These are phyloP conservation scores for Gastracanthus pulcherrimus DNA, from an alignment of 2,888 invertebrate species.

Conservation along the genomic window DNA sequence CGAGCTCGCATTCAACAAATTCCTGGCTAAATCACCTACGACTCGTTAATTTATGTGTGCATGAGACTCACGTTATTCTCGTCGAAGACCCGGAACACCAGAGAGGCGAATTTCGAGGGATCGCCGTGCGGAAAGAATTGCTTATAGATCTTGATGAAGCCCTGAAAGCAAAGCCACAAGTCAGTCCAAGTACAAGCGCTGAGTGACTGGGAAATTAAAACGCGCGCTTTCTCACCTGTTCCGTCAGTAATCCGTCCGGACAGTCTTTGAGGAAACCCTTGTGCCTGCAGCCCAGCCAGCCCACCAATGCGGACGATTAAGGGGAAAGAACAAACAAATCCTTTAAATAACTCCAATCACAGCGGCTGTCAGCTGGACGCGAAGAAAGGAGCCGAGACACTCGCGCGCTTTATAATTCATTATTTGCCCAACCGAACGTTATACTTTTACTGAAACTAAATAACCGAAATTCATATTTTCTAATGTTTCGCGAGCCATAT, in stretches of 20 bases:
- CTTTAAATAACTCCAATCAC: too few species aligned
- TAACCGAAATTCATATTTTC: too few species aligned
- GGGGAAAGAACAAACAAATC: neutral
- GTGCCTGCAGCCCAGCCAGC: slow-evolving; percentile 83
- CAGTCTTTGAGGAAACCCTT: slow-evolving; percentile 98
- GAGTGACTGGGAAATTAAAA: too few species aligned
- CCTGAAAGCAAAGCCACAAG: slow-evolving; percentile 81
- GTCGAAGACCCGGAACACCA: slow-evolving; percentile 99
- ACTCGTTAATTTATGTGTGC: neutral
- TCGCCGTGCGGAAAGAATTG: slow-evolving; percentile 99
- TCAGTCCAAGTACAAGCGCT: neutral
- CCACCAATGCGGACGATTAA: too few species aligned
- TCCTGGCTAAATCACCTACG: too few species aligned
- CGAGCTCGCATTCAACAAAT: too few species aligned
- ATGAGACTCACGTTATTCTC: slow-evolving; percentile 95
- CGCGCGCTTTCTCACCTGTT: slow-evolving; percentile 93
- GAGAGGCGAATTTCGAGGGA: slow-evolving; percentile 98
- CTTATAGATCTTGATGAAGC: slow-evolving; percentile 99
- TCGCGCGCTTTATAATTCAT: too few species aligned
- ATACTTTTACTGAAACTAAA: too few species aligned
- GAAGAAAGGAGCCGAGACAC: too few species aligned
- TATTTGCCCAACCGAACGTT: too few species aligned
- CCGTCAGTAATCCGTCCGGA: slow-evolving; percentile 95
- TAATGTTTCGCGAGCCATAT: too few species aligned
- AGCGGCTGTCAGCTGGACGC: too few species aligned